Percentiles rank a stretch among this genome's conserved stretches.
phyloP scores from a whole-genome alignment of 2,797 vertebrate species.

The Gymnothorax reevesii region DNA sequence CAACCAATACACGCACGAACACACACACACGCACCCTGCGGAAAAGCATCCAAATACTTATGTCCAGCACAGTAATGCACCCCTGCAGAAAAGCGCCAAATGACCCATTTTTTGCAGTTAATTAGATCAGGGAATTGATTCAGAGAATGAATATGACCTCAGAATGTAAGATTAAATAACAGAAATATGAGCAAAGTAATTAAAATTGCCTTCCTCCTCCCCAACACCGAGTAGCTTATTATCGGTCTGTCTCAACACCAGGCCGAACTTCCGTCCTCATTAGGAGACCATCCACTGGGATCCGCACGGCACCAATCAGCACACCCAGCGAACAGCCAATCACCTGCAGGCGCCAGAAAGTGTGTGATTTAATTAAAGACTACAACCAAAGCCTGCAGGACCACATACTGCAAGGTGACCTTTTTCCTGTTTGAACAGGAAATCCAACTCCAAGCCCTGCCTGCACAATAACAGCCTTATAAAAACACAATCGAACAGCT shows the following conservation, averaged over 20 bases:
- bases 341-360: not conserved
- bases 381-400: not conserved
- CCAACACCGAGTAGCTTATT: not conserved
- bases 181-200: too few species aligned
- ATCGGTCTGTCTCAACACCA: too few species aligned
- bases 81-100: too few species aligned
- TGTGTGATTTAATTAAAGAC: not conserved
- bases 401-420: not conserved
- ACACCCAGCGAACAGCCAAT: not conserved
- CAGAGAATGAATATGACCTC: too few species aligned
- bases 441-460: not conserved
- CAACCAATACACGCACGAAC: conserved; percentile 42
- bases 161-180: too few species aligned
- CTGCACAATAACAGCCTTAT: not conserved
- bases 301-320: not conserved
- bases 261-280: too few species aligned
- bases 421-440: not conserved
- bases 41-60: too few species aligned
- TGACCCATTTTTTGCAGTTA: too few species aligned
- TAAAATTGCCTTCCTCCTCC: not conserved
- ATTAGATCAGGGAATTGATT: too few species aligned
- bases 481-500: not conserved
- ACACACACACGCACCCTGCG: too few species aligned
- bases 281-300: not conserved
- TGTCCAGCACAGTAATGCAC: too few species aligned